Conservation (phyloP, 2,888 invertebrate species). For the Drosophila greeni region DNA sequence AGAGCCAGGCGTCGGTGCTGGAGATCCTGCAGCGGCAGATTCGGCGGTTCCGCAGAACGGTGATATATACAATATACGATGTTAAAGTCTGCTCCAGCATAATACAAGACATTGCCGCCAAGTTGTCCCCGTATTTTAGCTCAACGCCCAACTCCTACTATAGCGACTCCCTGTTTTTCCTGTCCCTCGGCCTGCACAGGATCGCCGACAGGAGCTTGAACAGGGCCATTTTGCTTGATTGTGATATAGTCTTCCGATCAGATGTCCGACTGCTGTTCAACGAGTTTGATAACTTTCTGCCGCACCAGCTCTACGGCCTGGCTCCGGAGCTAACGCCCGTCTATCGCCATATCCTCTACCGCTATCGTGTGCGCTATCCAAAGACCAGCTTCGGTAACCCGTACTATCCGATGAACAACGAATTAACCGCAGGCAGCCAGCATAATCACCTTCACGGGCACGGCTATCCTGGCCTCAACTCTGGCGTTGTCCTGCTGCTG, state of each 20-base stretch:
- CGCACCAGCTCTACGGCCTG: conserved; percentile 84
- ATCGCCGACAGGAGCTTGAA: conserved; percentile 83
- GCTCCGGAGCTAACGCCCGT: conserved; percentile 88
- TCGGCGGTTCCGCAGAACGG: conserved; percentile 77
- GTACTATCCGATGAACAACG: conserved; percentile 73
- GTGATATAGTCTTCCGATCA: conserved; percentile 86
- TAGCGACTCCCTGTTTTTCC: conserved; percentile 87
- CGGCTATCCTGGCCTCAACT: conserved; percentile 89
- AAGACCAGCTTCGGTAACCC: conserved; percentile 82
- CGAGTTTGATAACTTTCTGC: conserved; percentile 84
- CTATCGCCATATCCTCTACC: conserved; percentile 86
- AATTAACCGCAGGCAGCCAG: conserved; percentile 21
- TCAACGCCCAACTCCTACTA: conserved; percentile 86
- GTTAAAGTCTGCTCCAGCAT: conserved; percentile 82
- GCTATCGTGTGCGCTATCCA: conserved; percentile 83
- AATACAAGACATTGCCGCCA: conserved; percentile 82
- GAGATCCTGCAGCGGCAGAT: conserved; percentile 79
- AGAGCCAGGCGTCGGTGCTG: conserved; percentile 81
- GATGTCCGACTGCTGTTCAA: conserved; percentile 84
- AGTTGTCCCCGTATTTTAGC: conserved; percentile 86
- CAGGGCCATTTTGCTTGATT: conserved; percentile 85
- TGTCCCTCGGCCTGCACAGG: conserved; percentile 86
- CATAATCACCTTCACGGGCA: conserved; percentile 62
- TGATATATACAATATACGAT: conserved; percentile 81
- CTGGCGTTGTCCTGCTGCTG: conserved; percentile 87